phyloP scores from a whole-genome alignment of 2,888 invertebrate species.

The Caenorhabditis virilis region DNA sequence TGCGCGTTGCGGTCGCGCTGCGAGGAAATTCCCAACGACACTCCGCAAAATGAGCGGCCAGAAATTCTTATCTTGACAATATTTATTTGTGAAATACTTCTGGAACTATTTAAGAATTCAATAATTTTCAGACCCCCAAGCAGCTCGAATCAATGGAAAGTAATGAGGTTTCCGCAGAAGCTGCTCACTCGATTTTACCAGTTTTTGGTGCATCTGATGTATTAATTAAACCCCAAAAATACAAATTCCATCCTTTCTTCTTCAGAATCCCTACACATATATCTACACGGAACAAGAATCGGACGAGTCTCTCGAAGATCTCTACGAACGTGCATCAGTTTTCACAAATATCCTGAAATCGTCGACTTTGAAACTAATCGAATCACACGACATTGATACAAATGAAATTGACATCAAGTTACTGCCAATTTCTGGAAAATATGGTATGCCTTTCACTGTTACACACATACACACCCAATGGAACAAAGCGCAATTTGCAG shows the following conservation, averaged over 20 bases:
- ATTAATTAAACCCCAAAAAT: too few species aligned
- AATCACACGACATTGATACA: constrained; percentile 14
- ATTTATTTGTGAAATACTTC: background rate
- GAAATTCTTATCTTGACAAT: background rate
- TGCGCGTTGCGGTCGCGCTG: too few species aligned
- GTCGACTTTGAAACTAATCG: constrained; percentile 9
- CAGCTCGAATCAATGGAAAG: background rate
- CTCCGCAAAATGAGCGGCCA: background rate
- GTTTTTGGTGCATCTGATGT: background rate
- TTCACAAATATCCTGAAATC: constrained; percentile 1
- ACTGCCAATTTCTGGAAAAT: constrained; percentile 15
- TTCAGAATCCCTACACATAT: background rate
- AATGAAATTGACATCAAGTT: constrained; percentile 12
- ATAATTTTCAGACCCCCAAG: constrained; percentile 17
- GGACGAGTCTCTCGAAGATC: background rate
- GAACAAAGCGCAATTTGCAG: constrained; percentile 10
- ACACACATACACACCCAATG: too few species aligned
- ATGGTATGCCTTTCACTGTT: constrained; percentile 9
- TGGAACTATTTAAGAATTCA: background rate
- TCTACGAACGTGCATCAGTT: background rate
- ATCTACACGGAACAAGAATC: background rate
- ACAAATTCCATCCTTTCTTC: background rate
- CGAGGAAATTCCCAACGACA: too few species aligned
- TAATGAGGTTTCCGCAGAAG: background rate
- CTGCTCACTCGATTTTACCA: background rate